phyloP scores from a whole-genome alignment of 2,888 invertebrate species.

The Brenthis hecate region DNA sequence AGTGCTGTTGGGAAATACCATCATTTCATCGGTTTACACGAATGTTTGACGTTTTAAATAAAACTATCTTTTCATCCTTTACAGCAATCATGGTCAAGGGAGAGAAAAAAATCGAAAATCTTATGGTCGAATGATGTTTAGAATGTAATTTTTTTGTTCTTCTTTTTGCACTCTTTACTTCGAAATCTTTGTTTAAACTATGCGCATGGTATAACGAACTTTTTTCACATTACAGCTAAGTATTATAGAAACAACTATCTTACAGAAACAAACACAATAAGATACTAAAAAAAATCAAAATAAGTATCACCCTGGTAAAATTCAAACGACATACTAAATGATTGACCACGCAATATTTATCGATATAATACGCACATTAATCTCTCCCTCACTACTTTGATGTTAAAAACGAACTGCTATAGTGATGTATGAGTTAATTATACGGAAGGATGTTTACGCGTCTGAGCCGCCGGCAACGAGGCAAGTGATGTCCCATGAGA shows the following conservation, averaged over 20 bases:
- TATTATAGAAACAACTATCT: neutral
- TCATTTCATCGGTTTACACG: too few species aligned
- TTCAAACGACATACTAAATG: neutral
- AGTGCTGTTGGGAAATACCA: too few species aligned
- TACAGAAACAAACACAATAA: neutral
- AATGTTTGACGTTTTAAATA: too few species aligned
- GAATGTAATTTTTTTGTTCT: too few species aligned
- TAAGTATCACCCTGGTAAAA: constrained; percentile 4
- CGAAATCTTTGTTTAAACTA: too few species aligned
- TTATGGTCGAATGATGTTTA: too few species aligned
- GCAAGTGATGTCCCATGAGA: constrained; percentile 40
- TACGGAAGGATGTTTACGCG: constrained; percentile 45
- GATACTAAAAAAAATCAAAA: constrained; percentile 3
- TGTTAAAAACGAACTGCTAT: constrained; percentile 41
- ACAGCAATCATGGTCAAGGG: too few species aligned
- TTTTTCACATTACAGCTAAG: too few species aligned
- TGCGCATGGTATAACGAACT: too few species aligned
- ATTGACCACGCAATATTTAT: constrained; percentile 27
- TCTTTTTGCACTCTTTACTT: too few species aligned
- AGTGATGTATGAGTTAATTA: constrained; percentile 47
- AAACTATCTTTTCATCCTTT: too few species aligned
- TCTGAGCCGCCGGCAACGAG: constrained; percentile 38
- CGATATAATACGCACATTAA: constrained; percentile 27
- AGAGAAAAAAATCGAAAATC: too few species aligned
- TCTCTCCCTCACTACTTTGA: constrained; percentile 37